Conservation (phyloP, 1,140 invertebrate species). For the Macrobrachium nipponense region DNA sequence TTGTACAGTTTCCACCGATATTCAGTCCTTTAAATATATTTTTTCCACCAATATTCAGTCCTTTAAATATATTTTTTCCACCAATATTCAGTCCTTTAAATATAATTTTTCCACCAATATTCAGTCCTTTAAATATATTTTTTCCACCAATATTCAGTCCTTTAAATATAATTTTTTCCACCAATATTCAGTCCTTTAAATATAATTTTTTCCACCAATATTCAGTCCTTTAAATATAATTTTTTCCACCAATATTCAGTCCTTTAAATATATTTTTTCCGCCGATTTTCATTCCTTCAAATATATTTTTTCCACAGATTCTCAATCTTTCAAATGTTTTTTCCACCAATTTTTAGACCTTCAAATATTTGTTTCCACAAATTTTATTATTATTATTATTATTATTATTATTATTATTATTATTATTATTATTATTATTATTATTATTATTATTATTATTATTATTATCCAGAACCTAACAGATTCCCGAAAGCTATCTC, state of each 20-base stretch:
- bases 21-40: too few relatives aligned
- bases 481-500: too few relatives aligned
- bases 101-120: neutral
- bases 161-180: neutral
- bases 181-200: neutral
- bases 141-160: neutral
- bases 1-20: too few relatives aligned
- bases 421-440: too few relatives aligned
- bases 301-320: neutral
- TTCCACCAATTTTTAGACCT: neutral
- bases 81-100: neutral
- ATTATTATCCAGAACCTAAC: too few relatives aligned
- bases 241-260: neutral
- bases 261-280: neutral
- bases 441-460: too few relatives aligned
- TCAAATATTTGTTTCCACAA: neutral
- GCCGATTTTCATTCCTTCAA: neutral
- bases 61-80: neutral
- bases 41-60: neutral
- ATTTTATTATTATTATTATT: too few relatives aligned
- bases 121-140: neutral
- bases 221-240: too few relatives aligned
- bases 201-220: too few relatives aligned
- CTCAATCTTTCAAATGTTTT: neutral
- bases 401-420: too few relatives aligned